phyloP scores from a whole-genome alignment of 2,113 vertebrate genomes.

The Alligator sinensis region DNA sequence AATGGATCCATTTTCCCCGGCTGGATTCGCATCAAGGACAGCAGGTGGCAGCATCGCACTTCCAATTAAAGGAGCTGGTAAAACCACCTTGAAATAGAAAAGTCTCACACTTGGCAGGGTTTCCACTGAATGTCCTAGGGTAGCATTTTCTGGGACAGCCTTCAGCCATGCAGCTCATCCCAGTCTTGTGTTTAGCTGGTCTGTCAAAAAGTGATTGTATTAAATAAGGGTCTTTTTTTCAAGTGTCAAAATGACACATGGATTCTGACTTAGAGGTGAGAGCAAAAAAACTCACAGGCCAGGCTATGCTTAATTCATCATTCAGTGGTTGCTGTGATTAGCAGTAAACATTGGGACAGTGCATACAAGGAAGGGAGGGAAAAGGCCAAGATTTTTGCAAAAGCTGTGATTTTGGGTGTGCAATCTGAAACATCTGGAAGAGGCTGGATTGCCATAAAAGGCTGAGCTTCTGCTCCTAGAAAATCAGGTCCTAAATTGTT shows the following conservation, averaged over 20 bases:
- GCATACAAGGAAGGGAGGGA: constrained; percentile 2
- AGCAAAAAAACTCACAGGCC: background rate
- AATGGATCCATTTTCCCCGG: background rate
- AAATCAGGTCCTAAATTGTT: background rate
- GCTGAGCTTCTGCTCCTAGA: background rate
- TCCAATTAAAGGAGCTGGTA: constrained; percentile 27
- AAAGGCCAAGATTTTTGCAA: background rate
- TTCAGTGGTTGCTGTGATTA: background rate
- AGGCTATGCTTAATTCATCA: background rate
- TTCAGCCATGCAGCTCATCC: background rate
- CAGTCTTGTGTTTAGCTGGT: background rate
- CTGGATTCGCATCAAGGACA: constrained; percentile 29
- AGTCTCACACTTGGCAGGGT: fast-evolving
- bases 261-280: background rate
- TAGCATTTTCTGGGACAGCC: background rate
- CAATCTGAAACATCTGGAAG: background rate
- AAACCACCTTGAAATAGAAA: background rate
- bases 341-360: background rate
- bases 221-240: background rate
- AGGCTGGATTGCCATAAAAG: background rate
- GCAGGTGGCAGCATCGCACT: constrained; percentile 95
- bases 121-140: background rate
- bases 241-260: background rate
- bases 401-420: background rate
- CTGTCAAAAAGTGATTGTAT: constrained; percentile 9